Evolutionary conservation across 2,797 vertebrate species (phyloP).

Genomic region (Chiroxiphia lanceolata): DNA sequence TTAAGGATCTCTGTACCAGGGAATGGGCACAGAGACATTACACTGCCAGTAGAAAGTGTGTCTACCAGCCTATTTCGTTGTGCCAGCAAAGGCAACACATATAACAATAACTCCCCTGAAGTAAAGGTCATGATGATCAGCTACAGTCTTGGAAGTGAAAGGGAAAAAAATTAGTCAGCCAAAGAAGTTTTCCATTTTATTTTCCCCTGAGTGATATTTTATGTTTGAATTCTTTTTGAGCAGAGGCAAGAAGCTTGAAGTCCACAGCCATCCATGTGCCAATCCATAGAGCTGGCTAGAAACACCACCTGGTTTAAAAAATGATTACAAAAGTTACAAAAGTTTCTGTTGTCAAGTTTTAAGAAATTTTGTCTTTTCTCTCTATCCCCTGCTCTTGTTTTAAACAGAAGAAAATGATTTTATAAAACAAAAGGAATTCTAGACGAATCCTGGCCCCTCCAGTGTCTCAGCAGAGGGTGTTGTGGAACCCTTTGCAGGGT

Average conservation of each 20-base stretch:
- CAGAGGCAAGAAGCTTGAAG: neutral
- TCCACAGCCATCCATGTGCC: neutral
- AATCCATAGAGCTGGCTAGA: neutral
- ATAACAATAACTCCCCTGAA: neutral
- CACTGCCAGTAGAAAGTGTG: neutral
- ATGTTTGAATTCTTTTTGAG: neutral
- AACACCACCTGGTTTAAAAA: neutral
- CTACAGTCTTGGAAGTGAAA: neutral
- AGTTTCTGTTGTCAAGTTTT: neutral
- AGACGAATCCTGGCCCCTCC: neutral
- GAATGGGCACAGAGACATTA: neutral
- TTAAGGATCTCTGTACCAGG: neutral
- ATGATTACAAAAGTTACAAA: neutral
- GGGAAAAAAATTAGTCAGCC: neutral
- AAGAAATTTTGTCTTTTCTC: neutral
- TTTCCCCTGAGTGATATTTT: neutral
- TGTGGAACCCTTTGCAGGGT: neutral
- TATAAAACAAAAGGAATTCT: neutral
- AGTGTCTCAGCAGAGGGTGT: neutral
- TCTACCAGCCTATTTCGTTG: neutral
- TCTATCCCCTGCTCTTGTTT: neutral
- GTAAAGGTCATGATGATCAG: neutral
- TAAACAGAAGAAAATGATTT: neutral
- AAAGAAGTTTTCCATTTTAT: neutral
- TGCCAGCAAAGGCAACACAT: neutral